Base-by-base conservation (phyloP, 2,113 vertebrate species). In the Callopanchax toddi region DNA sequence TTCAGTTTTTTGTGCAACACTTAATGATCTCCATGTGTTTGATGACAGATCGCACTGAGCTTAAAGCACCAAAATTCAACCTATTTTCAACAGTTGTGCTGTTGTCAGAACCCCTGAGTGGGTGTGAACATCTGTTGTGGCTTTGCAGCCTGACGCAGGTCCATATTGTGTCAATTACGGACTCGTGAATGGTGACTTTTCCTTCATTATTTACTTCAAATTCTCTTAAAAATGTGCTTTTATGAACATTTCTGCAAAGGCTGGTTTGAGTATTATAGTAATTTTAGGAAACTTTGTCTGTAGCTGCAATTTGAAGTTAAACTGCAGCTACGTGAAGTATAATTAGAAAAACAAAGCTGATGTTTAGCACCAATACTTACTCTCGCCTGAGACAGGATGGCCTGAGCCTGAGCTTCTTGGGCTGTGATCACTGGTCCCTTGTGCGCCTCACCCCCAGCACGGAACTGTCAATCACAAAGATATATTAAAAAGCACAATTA, bases 351-450 rank as follows among this genome's bases (percentile, higher is more conserved):
- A 0, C 7, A 5, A 22, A 18, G 17, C 22, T 53, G n/a, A 45
- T 15, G 20, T 52, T 26, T 22, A 44, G 3, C 2, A 26, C 1
- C 9, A 20, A 50, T 64, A 81, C 94, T 93, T 78, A 99, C 97
- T 93, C 95, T 91, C 21, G 97, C 96, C 71, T 99, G 97, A 64
- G 97, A 94, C 2, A 99, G 93, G 76, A 99, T 99, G 0, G 97
- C 97, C 85, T 99, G 97, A 26, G 97, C 97, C 82, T 99, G 97
- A 55, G 97, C 96, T 81, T 98, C 96, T 80, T 99, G 97, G 2
- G 97, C 95, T 10, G 96, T 93, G 57, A 99, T 76, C 20, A 93
- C 90, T 13, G 97, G 97, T 50, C 97, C 97, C 75, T 99, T 99
- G 63, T 96, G 93, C 32, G 96, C 79, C 58, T 97, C 96, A 4